Base-by-base conservation (phyloP, 2,888 invertebrate species). In the Bellardia bayeri region DNA sequence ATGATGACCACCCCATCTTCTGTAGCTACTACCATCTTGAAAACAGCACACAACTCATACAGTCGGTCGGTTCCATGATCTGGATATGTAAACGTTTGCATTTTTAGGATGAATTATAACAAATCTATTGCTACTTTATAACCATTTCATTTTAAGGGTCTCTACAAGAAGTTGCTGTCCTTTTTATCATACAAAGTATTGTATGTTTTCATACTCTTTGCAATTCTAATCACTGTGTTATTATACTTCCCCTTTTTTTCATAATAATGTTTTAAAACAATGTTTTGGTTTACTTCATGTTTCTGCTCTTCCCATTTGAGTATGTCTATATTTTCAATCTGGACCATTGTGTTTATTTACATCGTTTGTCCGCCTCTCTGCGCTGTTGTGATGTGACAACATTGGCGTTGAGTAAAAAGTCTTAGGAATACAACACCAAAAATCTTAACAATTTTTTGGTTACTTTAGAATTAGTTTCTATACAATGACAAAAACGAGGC, bases 401-500 rank as follows among this genome's bases (percentile, higher is more conserved):
- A 75, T 45, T 69, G 61, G 8, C 69, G 11, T 63, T 66, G 49
- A 84, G 56, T 49, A 72, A 69, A 51, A 81, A 82, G 8, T 86
- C 56, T 82, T 69, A n/a, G 2, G n/a, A 51, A 75, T 40, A 63
- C 6, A 30, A 13, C 2, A 37, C 88, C 87, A 90, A 91, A 92
- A 91, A 90, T 92, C 91, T 92, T 91, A 89, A 90, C 90, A 92
- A 54, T 91, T 90, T 91, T 91, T 91, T 92, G 91, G 90, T 92
- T 91, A 90, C 91, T 92, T 92, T 90, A 89, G 91, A 91, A 91
- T 91, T 91, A 91, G 91, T 92, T 92, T 91, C 89, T 90, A 89
- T 90, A 90, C 90, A 23, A 49, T 51, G 90, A 90, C 90, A 91
- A 91, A 90, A 91, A 91, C 91, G 90, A 90, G 91, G 90, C 90